Base-by-base conservation (phyloP, 1,140 invertebrate genomes). In the Frieseomelitta varia region DNA sequence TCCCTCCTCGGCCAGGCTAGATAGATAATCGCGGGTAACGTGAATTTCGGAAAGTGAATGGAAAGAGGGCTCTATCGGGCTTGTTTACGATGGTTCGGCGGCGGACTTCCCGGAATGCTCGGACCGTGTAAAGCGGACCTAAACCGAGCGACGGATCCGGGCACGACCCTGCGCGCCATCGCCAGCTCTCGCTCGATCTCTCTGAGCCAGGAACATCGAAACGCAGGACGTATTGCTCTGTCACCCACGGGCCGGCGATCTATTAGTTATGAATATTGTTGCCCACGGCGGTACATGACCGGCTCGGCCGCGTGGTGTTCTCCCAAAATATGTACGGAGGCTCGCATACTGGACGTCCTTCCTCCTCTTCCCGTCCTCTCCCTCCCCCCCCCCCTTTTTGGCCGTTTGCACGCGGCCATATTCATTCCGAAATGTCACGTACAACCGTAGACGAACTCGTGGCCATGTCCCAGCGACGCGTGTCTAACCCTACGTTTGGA, bases 201-300 rank as follows among this genome's bases (percentile, higher is more conserved):
- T 76, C 72, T 63, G 80, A 86, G 69, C 80, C 86, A 81, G 86
- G 92, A 92, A 92, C 91, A 93, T 93, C 92, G 92, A 93, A 92
- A 91, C 90, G 87, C 92, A 92, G 87, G 92, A 94, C 93, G 93
- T 94, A 94, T 94, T 93, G 93, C 93, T 94, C 93, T 94, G 93
- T 94, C 93, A 94, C 91, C 91, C 93, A 89, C 87, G 81, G 88
- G 86, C 92, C 90, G 91, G 91, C 93, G 93, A 94, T 94, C 93
- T 94, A 94, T 94, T 94, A 94, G 93, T 94, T 94, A 94, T 94
- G 93, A 94, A 94, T 94, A 94, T 94, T 84, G 93, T 94, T 94
- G 93, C 93, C 93, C 92, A 93, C 90, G 92, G 93, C 93, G 93
- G 92, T 94, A 94, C 93, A 94, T 91, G 93, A 90, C 88, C 91